Percentiles rank a stretch among this genome's conserved stretches.
Evolutionary conservation across 2,888 invertebrate species (phyloP).

Genomic region (Ceraclea dissimilis): DNA sequence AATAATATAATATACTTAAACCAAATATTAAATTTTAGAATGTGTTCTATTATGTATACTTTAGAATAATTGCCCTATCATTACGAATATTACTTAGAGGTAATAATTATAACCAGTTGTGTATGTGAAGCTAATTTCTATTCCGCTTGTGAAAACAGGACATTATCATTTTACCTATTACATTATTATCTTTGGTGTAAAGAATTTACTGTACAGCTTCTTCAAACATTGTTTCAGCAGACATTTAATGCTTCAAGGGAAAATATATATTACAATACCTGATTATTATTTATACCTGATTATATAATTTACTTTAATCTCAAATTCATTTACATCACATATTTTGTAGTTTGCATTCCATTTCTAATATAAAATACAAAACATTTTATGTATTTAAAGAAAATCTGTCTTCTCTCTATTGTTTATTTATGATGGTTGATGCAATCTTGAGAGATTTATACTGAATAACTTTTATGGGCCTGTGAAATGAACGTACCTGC

Average conservation of each 20-base stretch:
- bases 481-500: no score
- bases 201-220: neutral
- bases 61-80: conserved; percentile 28
- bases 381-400: no score
- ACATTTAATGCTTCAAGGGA: no score
- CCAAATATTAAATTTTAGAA: conserved; percentile 25
- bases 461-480: no score
- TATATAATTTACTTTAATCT: neutral
- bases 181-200: neutral
- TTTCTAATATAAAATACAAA: neutral
- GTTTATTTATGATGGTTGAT: no score
- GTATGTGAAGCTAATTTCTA: conserved; percentile 2
- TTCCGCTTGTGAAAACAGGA: neutral
- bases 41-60: conserved; percentile 27
- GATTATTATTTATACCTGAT: neutral
- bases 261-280: neutral
- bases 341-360: neutral
- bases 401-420: no score
- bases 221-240: neutral
- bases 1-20: conserved; percentile 16
- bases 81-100: conserved; percentile 23
- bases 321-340: neutral
- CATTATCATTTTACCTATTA: neutral
- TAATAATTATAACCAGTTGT: conserved; percentile 21
- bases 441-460: no score